These are phyloP conservation scores for Martes martes DNA, from an alignment of 2,113 vertebrate species.

Conservation along the genomic window DNA sequence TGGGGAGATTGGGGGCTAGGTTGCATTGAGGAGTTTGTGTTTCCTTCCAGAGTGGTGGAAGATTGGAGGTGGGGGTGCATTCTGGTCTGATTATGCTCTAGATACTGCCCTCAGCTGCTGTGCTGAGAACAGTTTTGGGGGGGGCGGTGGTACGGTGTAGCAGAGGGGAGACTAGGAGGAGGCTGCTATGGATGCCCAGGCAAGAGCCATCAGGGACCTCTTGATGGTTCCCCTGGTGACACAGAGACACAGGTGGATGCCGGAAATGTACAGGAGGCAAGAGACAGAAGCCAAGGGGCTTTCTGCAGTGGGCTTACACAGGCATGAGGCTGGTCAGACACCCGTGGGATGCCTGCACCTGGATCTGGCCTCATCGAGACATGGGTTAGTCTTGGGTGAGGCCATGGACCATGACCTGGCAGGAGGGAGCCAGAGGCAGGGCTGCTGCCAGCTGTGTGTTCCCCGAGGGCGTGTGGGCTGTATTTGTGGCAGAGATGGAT, in stretches of 20 bases:
- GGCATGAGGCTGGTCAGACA: not conserved
- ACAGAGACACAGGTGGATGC: not conserved
- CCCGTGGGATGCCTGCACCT: not conserved
- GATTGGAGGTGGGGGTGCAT: not conserved
- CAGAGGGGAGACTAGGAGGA: conserved; percentile 11
- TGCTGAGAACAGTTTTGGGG: not conserved
- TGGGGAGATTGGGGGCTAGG: not conserved
- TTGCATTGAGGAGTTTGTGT: not conserved
- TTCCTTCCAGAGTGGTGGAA: not conserved
- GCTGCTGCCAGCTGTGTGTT: not conserved
- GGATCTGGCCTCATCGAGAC: not conserved
- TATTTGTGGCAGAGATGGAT: not conserved
- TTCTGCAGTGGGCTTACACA: not conserved
- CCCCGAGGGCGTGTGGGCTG: not conserved
- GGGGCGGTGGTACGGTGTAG: not conserved
- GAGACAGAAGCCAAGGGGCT: not conserved
- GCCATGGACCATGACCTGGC: not conserved
- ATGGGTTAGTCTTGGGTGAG: not conserved
- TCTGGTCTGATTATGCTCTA: not conserved
- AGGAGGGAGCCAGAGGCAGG: not conserved
- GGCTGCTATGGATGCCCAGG: not conserved
- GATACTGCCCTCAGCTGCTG: not conserved
- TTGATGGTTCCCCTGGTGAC: not conserved
- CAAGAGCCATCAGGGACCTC: not conserved
- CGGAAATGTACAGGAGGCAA: not conserved